Evolutionary conservation across 2,797 vertebrate species (phyloP).

Genomic region (Acanthiza pusilla): DNA sequence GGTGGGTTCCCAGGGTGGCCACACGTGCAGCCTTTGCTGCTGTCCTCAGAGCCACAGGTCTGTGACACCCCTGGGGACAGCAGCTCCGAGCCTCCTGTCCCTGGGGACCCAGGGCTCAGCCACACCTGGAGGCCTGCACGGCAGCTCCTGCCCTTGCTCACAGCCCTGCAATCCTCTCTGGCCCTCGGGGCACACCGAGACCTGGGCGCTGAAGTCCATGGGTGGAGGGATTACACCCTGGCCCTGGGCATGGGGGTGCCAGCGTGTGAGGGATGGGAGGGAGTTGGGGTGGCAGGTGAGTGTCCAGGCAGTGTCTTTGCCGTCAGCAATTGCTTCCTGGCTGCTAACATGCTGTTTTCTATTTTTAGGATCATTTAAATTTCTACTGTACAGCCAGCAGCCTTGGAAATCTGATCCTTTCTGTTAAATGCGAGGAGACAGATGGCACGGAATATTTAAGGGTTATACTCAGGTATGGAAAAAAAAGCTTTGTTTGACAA

Average conservation of each 20-base stretch:
- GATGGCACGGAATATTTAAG: constrained; percentile 91
- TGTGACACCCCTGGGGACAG: rapidly evolving
- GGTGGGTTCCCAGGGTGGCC: too few species aligned
- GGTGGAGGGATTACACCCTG: background rate
- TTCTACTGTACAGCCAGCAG: constrained; percentile 95
- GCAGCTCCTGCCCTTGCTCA: background rate
- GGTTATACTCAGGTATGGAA: constrained; percentile 91
- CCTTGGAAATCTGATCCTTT: constrained; percentile 93
- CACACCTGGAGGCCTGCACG: rapidly evolving
- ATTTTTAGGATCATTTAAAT: constrained; percentile 92
- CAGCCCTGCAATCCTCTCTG: background rate
- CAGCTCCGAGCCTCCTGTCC: background rate
- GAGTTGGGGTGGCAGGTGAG: background rate
- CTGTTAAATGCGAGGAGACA: constrained; percentile 91
- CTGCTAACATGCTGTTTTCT: background rate
- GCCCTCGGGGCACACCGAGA: background rate
- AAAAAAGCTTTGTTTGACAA: background rate
- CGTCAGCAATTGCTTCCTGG: rapidly evolving
- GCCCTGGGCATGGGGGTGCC: rapidly evolving
- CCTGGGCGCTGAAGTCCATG: background rate
- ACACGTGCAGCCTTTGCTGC: rapidly evolving
- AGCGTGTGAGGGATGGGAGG: background rate
- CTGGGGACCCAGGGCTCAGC: background rate
- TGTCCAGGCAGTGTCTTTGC: background rate
- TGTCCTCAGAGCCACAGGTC: background rate